These are phyloP conservation scores for Pogonocichla stellata DNA, from an alignment of 2,113 vertebrate genomes.

Conservation along the genomic window DNA sequence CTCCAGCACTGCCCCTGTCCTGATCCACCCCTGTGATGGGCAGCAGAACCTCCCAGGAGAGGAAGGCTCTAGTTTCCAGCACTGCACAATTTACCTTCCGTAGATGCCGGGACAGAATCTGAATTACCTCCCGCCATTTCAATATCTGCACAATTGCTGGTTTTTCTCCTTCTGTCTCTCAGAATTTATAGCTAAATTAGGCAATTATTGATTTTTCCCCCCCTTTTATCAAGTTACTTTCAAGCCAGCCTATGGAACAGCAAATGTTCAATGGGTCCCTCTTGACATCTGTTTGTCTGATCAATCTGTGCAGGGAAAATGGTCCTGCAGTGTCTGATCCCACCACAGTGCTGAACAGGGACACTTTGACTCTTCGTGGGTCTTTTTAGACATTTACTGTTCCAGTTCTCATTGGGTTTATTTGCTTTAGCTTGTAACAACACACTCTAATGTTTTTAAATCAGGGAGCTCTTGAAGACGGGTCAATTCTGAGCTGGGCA, in stretches of 20 bases:
- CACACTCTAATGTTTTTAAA: neutral
- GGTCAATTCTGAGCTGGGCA: neutral
- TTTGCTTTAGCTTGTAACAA: neutral
- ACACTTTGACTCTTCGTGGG: neutral
- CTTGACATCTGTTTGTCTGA: slow-evolving; percentile 25
- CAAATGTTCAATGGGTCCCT: neutral
- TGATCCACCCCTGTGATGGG: rapidly evolving
- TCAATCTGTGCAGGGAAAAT: neutral
- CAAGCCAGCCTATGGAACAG: neutral
- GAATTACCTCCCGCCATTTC: neutral
- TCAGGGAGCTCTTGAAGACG: rapidly evolving
- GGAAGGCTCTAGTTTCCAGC: neutral
- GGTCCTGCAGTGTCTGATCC: neutral
- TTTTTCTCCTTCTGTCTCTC: neutral
- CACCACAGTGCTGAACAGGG: neutral
- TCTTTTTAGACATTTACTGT: neutral
- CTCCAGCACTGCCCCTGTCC: neutral
- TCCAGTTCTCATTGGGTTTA: neutral
- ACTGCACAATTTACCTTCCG: neutral
- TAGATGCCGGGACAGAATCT: neutral
- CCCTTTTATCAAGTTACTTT: neutral
- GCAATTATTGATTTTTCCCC: neutral
- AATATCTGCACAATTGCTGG: neutral
- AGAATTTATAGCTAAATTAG: slow-evolving; percentile 14
- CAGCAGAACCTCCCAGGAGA: neutral